Evolutionary conservation across 2,888 invertebrate genomes (phyloP), one percentile per base, ranked within the genome.

Genomic region (Muschampia plurimacula): DNA sequence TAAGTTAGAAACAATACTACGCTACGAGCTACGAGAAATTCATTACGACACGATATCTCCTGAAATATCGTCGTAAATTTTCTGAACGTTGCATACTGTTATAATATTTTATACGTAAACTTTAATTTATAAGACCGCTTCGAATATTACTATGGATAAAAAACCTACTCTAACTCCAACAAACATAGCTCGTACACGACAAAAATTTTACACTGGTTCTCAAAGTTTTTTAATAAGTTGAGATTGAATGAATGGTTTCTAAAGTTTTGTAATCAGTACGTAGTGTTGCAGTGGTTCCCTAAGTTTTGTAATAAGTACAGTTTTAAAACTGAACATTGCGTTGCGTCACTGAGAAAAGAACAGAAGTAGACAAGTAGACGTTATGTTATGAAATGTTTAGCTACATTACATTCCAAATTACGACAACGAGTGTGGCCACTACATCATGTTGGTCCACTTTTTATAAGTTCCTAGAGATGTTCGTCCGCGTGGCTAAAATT

Each of bases 61-160:
- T 49, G 22, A 36, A 66, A 60, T 60, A 22, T 59, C 13, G 70
- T 15, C 28, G 55, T 52, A 63, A 71, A 59, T 46, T 49, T 60
- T 49, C 59, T 9, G 36, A 49, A 70, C 65, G 49, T 22, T 66
- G 49, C 65, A 59, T 22, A 15, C 32, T 44, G 15, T 65, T 62
- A 64, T 64, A 8, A 39, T 15, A 36, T n/a, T 62, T 62, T 39
- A 13, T 1, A 10, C 15, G 7, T 0, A n/a, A 13, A 22, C 9
- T 22, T 22, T 9, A 22, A 57, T 57, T 57, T 4, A 57, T 9
- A 6, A 41, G 1, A 41, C 3, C 41, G 6, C 6, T 41, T 41
- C 41, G 41, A 41, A 41, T 8, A 41, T 41, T 41, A 41, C 9
- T 41, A 41, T 32, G 32, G 9, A 41, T 41, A 9, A 6, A 41